Base-by-base conservation (phyloP, 2,888 invertebrate species). In the Holacanthella duospinosa region DNA sequence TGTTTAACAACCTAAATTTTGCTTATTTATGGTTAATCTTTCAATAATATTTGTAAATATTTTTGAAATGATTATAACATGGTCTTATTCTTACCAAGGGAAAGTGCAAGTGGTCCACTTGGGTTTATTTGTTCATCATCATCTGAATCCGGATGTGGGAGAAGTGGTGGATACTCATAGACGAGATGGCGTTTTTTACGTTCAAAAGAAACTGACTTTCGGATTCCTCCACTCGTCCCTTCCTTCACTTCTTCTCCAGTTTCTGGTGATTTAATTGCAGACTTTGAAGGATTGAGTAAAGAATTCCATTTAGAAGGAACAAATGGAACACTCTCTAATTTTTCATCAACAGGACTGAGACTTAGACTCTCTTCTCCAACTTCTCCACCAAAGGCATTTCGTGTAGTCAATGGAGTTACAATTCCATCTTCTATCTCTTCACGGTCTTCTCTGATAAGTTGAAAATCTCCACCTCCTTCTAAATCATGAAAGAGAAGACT, bases 261-360 rank as follows among this genome's bases (percentile, higher is more conserved):
- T 25, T 68, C 70, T 1, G 73, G 73, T 19, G 73, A 73, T 60
- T 71, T 73, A 1, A 73, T 68, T 6, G 71, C 65, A 27, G 73
- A 67, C 59, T 70, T 66, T 43, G 61, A 59, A 1, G 73, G 73
- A 36, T 66, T 59, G n/a, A 71, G 59, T 29, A 61, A 68, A 58
- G 69, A 68, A 64, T 73, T 68, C 73, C 73, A 73, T 62, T 67
- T 73, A 25, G 71, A 71, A 55, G 73, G 73, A 21, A 69, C 65
- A 44, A 73, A 73, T 4, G 24, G 24, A 26, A 25, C 44, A 25
- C 12, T 2, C 2, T n/a, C 43, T 44, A 44, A 21, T 2, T 43
- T 24, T 12, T 53, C 29, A 54, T 25, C 24, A 54, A 21, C 24
- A 29, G 55, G 26, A 12, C 48, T 48, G 16, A 48, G 48, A 48